Conservation (phyloP, 2,113 vertebrate species). For the Notarius lentiginosus region DNA sequence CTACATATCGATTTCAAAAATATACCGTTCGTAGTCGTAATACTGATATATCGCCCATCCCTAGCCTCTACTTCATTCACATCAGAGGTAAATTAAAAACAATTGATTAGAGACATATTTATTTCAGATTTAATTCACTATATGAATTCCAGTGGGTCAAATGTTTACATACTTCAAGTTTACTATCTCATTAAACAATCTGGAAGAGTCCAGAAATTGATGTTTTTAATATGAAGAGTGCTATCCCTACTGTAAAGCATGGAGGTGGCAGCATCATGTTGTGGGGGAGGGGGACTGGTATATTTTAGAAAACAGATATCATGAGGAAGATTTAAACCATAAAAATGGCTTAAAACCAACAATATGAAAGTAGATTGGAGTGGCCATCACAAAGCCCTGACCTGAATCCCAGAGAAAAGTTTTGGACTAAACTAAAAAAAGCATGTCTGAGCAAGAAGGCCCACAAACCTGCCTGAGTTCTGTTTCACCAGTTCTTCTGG, state of each 20-base stretch:
- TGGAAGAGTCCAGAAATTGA: not conserved
- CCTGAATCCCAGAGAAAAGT: not conserved
- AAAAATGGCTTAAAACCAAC: not conserved
- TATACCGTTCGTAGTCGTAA: too few species aligned
- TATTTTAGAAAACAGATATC: too few species aligned
- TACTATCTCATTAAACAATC: not conserved
- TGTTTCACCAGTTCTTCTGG: too few species aligned
- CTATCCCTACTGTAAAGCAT: not conserved
- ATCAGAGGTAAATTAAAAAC: not conserved
- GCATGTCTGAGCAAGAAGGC: not conserved
- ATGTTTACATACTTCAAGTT: not conserved
- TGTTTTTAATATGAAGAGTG: not conserved
- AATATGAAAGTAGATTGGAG: not conserved
- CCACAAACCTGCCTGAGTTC: too few species aligned
- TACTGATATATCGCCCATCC: too few species aligned
- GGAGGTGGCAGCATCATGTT: not conserved
- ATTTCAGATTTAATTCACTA: too few species aligned
- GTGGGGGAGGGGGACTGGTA: too few species aligned
- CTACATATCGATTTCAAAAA: too few species aligned
- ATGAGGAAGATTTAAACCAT: not conserved
- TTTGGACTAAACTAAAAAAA: not conserved
- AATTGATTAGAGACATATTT: too few species aligned
- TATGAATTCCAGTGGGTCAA: too few species aligned
- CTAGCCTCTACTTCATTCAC: not conserved
- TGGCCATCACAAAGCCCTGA: not conserved